Base-by-base conservation (phyloP, 2,888 invertebrate genomes). In the Drosophila tanythrix region DNA sequence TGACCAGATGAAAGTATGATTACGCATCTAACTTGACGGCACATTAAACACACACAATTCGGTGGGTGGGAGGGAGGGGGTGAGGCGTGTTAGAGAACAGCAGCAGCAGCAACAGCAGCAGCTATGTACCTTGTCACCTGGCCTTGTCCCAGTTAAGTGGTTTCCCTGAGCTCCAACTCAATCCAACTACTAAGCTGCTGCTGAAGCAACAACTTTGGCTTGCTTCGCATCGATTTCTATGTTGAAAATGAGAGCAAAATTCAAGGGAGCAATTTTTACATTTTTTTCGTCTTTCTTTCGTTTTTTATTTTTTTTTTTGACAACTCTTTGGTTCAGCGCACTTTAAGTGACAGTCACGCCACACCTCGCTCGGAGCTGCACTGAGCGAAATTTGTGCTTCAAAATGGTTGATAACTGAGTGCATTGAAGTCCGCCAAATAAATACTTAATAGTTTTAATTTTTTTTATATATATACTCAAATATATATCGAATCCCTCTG, bases 271-370 rank as follows among this genome's bases (percentile, higher is more conserved):
- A 65, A 65, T 74, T 66, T 76, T 82, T 74, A 33, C 33, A 33
- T 33, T 70, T 67, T 72, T 21, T 21, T 7, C 7, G 3, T 13
- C 33, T 33, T 72, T 67, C 69, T 21, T 21, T 13, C 3, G 3
- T 21, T 3, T 2, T 43, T 46, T 21, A 13, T 43, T 11, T 6
- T 21, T 15, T 78, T 78, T 74, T 75, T 68, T 74, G 81, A 71
- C 74, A 75, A 71, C 87, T 72, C 74, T 83, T 83, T 88, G 81
- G 83, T 67, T 81, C 65, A 74, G 82, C 72, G 81, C 83, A 85
- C 76, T 85, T 79, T 70, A 82, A 88, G 80, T 88, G 88, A 76
- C 88, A 84, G 46, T 46, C 25, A 38, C 27, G 82, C 53, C 66
- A 78, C 59, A 60, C 63, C 76, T 59, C 43, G 53, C 58, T 7